Base-by-base conservation (phyloP, 2,888 invertebrate genomes). In the Sisyra terminalis region DNA sequence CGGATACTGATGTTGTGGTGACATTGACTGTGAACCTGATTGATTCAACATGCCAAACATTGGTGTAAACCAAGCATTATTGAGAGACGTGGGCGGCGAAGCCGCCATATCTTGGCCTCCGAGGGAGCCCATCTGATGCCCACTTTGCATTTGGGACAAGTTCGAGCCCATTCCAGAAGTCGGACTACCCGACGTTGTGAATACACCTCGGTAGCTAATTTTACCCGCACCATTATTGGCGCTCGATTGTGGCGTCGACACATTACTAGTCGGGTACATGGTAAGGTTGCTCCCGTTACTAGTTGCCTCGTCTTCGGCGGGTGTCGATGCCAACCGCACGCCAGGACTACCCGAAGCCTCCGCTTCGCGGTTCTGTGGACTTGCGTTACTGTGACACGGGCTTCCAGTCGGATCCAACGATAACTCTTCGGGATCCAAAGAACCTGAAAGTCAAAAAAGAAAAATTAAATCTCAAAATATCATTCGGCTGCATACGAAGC, bases 341-440 rank as follows among this genome's bases (percentile, higher is more conserved):
- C 18, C 65, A 48, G 13, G 66, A 46, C 8, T 67, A 46, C 9
- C 58, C 53, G 14, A 53, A 46, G 30, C 54, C 49, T 14, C 53
- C 45, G 43, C 47, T 48, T 24, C 46, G 40, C 41, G 49, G 47
- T 24, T 46, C 6, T 46, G 40, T 11, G 46, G 24, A 29, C 39
- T 30, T 39, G 46, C 16, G 24, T 31, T 30, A 39, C 44, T 35
- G 36, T 57, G 57, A 41, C 57, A 56, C 39, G 57, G 56, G 44
- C 54, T 51, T 53, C 56, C 62, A 58, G 59, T 65, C 47, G 61
- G 74, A 55, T 76, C 76, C 57, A 84, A 64, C 29, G 83, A 80
- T 46, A 85, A 61, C 59, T 85, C 84, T 61, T 84, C 84, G 53
- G 82, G 78, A 56, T 82, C 78, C 60, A 85, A 68, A 53, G 81